phyloP scores from a whole-genome alignment of 2,888 invertebrate species.

The Drosophila pseudotakahashii region DNA sequence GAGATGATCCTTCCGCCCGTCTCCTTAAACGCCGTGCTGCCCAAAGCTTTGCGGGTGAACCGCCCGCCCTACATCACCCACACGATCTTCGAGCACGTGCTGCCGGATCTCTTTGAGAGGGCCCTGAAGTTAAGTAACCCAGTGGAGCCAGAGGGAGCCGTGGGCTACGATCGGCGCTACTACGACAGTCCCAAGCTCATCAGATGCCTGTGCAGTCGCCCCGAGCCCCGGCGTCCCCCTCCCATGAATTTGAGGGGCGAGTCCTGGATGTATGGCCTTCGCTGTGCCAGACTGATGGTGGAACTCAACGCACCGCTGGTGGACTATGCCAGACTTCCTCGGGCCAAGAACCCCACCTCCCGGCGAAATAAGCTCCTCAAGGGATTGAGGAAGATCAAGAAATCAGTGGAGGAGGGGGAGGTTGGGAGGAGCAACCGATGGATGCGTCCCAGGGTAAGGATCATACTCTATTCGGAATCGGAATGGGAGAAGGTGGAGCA shows the following conservation, averaged over 20 bases:
- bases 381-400: background rate
- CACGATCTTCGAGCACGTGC: background rate
- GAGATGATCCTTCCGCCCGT: background rate
- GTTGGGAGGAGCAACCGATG: no score
- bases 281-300: background rate
- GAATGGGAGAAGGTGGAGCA: background rate
- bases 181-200: background rate
- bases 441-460: background rate
- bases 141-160: background rate
- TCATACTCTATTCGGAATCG: background rate
- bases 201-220: no score
- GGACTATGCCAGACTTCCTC: background rate
- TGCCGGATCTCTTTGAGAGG: background rate
- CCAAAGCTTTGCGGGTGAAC: background rate
- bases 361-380: background rate
- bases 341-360: background rate
- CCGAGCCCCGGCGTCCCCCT: accelerated
- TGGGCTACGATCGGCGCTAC: background rate
- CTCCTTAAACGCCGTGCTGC: background rate
- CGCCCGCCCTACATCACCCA: background rate
- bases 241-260: background rate
- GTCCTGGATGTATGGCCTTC: background rate
- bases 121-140: background rate
- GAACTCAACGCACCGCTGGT: background rate
- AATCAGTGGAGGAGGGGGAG: background rate